Conservation (phyloP, 2,113 vertebrate genomes). For the Lepidothrix coronata region DNA sequence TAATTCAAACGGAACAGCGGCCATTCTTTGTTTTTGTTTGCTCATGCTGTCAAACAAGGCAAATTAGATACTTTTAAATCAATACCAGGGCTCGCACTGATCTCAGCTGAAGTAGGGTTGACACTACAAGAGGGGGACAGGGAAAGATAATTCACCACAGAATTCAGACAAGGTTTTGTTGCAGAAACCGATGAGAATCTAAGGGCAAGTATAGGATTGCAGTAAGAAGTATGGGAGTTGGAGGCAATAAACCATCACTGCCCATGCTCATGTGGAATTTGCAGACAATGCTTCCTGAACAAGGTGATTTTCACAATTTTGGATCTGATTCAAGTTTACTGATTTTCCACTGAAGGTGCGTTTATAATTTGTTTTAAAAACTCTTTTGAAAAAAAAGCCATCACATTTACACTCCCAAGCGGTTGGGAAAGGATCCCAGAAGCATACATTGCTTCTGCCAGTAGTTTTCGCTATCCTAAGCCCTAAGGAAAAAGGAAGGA, state of each 20-base stretch:
- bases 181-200: background rate
- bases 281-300: background rate
- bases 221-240: background rate
- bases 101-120: background rate
- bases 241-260: background rate
- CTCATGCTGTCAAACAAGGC: background rate
- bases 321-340: background rate
- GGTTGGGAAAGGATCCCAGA: background rate
- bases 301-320: background rate
- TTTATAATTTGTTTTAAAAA: background rate
- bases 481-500: background rate
- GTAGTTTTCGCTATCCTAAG: background rate
- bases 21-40: background rate
- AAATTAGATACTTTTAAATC: background rate
- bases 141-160: background rate
- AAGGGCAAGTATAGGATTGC: background rate
- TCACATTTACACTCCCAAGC: background rate
- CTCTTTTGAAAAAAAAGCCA: background rate
- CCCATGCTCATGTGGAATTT: background rate
- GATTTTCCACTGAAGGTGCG: background rate
- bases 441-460: background rate
- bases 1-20: background rate
- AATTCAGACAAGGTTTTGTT: background rate
- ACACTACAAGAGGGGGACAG: background rate
- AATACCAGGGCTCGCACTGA: background rate